Evolutionary conservation across 1,140 invertebrate species (phyloP).

Genomic region (Cyclargus thomasi): DNA sequence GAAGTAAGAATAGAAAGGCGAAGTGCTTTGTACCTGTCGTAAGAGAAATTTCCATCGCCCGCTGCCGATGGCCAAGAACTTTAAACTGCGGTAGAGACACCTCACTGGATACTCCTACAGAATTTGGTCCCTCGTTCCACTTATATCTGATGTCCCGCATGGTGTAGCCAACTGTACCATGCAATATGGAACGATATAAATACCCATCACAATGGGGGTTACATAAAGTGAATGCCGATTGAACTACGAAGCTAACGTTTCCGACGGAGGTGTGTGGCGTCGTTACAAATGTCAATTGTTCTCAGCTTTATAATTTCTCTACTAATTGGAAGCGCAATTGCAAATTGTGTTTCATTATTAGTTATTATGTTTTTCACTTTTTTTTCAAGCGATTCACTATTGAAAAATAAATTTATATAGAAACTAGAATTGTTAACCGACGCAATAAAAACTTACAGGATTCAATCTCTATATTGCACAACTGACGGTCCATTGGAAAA

Average conservation of each 20-base stretch:
- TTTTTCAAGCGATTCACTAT: slow-evolving; percentile 23
- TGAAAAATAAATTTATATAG: slow-evolving; percentile 15
- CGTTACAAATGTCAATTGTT: slow-evolving; percentile 36
- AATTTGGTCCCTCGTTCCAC: slow-evolving; percentile 94
- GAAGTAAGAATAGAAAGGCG: slow-evolving; percentile 25
- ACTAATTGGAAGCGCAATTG: slow-evolving; percentile 39
- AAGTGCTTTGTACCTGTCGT: slow-evolving; percentile 84
- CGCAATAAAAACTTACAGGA: slow-evolving; percentile 90
- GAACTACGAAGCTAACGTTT: slow-evolving; percentile 37
- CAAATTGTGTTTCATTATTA: slow-evolving; percentile 19
- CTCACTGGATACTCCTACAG: slow-evolving; percentile 93
- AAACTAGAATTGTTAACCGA: neutral
- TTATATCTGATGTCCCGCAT: slow-evolving; percentile 97
- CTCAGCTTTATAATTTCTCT: slow-evolving; percentile 36
- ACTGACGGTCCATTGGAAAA: slow-evolving; percentile 97
- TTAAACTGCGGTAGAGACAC: slow-evolving; percentile 97
- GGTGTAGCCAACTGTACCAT: slow-evolving; percentile 93
- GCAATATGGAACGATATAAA: slow-evolving; percentile 78
- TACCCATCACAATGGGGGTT: slow-evolving; percentile 79
- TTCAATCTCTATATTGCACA: slow-evolving; percentile 98
- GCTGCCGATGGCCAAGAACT: slow-evolving; percentile 91
- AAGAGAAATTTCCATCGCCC: slow-evolving; percentile 92
- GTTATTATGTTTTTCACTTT: slow-evolving; percentile 15
- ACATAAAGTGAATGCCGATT: slow-evolving; percentile 49
- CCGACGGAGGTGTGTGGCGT: slow-evolving; percentile 29